Base-by-base conservation (phyloP, 1,140 invertebrate species). In the Penaeus japonicus region DNA sequence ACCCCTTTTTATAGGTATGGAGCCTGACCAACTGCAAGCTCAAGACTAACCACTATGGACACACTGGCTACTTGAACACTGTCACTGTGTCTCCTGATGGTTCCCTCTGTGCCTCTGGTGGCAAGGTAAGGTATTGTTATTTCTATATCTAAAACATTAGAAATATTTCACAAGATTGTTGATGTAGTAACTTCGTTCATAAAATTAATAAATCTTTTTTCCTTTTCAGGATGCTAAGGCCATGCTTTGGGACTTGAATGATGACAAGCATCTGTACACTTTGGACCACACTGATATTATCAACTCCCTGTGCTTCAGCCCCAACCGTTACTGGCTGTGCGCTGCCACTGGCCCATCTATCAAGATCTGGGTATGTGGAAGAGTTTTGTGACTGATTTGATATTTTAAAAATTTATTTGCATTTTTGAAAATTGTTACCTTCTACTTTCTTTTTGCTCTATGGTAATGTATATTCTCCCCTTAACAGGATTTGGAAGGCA, bases 51-150 rank as follows among this genome's bases (percentile, higher is more conserved):
- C 99, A 99, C 92, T 95, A 96, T 92, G 99, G 98, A 80, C 99
- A 99, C 93, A 96, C 95, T 92, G 99, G 99, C 27, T 99, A 99
- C 93, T 93, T 99, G 92, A 99, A 99, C 94, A 98, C 97, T 73
- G 98, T 99, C 0, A 99, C 99, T 17, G 98, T 99, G 59, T 99
- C 98, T 84, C 99, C 99, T 92, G 99, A 99, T 94, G 99, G 99
- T 92, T 99, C 98, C 3, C 95, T 99, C 4, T 99, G 99, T 94
- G 99, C 99, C 35, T 99, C 98, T 91, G 99, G 99, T 93, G 99
- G 99, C 92, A 99, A 99, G 95, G 95, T 95, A 93, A 90, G 86
- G 65, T 53, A 47, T n/a, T 18, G 0, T n/a, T 22, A 0, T 62
- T 77, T 32, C 22, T 55, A 10, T 35, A 18, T 24, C n/a, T 0